These are phyloP conservation scores for Resseliella maxima DNA, from an alignment of 2,888 invertebrate genomes.

Conservation along the genomic window DNA sequence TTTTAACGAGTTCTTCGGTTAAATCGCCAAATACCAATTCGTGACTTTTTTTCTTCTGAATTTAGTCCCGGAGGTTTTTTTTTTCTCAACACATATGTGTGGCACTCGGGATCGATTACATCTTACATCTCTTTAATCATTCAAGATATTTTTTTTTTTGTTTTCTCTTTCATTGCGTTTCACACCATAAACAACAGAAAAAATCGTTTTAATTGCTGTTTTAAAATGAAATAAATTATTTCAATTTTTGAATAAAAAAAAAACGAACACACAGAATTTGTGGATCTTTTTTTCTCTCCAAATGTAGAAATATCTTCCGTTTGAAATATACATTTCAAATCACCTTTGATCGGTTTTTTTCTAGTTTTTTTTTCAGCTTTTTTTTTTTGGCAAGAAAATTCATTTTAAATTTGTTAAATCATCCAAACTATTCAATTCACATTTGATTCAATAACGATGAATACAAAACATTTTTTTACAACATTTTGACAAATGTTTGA, in stretches of 20 bases:
- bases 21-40: not conserved
- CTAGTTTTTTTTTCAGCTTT: not conserved
- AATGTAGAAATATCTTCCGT: not conserved
- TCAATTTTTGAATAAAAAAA: not conserved
- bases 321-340: not conserved
- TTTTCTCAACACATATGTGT: not conserved
- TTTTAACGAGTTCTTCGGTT: not conserved
- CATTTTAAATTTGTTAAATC: not conserved
- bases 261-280: not conserved
- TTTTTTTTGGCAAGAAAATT: not conserved
- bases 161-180: not conserved
- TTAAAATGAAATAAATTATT: slow-evolving; percentile 51
- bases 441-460: not conserved
- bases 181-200: not conserved
- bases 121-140: not conserved
- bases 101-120: slow-evolving; percentile 45
- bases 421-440: not conserved
- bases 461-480: too few species aligned
- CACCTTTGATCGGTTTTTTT: not conserved
- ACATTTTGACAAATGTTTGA: too few species aligned
- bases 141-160: not conserved
- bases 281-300: not conserved
- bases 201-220: slow-evolving; percentile 5
- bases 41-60: not conserved
- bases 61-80: not conserved